Conservation (phyloP, 2,113 vertebrate species). For the Onychostoma macrolepis region DNA sequence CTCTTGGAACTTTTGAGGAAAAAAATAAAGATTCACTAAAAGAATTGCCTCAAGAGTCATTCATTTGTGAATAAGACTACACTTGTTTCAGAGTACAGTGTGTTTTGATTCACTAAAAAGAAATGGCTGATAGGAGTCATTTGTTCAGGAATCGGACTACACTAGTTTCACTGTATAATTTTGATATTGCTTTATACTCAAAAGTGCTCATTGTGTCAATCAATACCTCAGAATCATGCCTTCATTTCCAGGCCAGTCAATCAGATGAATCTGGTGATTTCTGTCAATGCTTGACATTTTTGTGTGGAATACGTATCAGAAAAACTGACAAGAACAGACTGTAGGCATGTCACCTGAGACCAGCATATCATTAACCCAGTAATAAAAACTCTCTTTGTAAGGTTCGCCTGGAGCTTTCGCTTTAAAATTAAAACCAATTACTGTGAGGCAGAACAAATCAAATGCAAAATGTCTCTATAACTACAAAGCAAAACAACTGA, state of each 20-base stretch:
- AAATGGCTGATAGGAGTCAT: not conserved
- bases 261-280: not conserved
- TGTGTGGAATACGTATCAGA: not conserved
- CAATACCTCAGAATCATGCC: not conserved
- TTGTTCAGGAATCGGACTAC: not conserved
- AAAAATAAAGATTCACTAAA: not conserved
- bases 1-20: not conserved
- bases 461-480: not conserved
- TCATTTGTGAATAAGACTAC: not conserved
- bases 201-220: not conserved
- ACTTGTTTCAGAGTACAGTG: not conserved
- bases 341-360: not conserved
- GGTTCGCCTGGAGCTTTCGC: not conserved
- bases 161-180: not conserved
- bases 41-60: not conserved
- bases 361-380: not conserved
- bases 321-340: not conserved
- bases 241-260: not conserved
- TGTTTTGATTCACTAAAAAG: not conserved
- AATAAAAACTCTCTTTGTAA: not conserved
- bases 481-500: not conserved
- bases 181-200: not conserved
- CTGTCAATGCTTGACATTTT: not conserved
- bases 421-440: not conserved
- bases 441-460: not conserved